phyloP scores from a whole-genome alignment of 2,113 vertebrate genomes.

The Ornithorhynchus anatinus region DNA sequence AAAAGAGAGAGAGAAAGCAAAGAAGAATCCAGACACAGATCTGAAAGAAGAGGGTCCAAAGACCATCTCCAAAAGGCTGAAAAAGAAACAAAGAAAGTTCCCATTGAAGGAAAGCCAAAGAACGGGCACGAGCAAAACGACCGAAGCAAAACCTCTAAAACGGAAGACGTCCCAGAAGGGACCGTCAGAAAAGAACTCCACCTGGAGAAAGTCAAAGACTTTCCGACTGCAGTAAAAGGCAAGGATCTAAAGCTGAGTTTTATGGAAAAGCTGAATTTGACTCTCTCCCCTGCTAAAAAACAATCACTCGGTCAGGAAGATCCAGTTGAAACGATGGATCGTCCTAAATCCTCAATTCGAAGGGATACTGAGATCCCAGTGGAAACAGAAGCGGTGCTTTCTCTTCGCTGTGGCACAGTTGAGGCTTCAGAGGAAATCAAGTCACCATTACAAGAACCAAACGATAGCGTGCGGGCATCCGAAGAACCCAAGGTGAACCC shows the following conservation, averaged over 20 bases:
- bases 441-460: conserved; percentile 6
- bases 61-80: conserved; percentile 42
- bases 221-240: conserved; percentile 46
- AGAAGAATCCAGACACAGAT: conserved; percentile 64
- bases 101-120: conserved; percentile 37
- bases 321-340: conserved; percentile 13
- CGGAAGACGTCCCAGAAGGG: conserved; percentile 21
- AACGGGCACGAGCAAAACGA: conserved; percentile 36
- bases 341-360: conserved; percentile 1
- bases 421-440: conserved; percentile 5
- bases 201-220: conserved; percentile 36
- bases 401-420: conserved; percentile 13
- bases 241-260: conserved; percentile 88
- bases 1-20: conserved; percentile 71
- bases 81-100: conserved; percentile 57
- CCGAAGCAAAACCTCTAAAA: conserved; percentile 24
- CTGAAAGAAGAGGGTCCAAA: conserved; percentile 55
- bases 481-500: not conserved
- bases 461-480: not conserved
- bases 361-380: conserved; percentile 14
- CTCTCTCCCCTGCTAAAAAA: conserved; percentile 92
- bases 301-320: conserved; percentile 44
- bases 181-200: conserved; percentile 22
- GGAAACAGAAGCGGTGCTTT: conserved; percentile 31
- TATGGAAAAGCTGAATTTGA: conserved; percentile 96